Evolutionary conservation across 2,888 invertebrate genomes (phyloP), one percentile per base, ranked within the genome.

Genomic region (Quadriops clusia): DNA sequence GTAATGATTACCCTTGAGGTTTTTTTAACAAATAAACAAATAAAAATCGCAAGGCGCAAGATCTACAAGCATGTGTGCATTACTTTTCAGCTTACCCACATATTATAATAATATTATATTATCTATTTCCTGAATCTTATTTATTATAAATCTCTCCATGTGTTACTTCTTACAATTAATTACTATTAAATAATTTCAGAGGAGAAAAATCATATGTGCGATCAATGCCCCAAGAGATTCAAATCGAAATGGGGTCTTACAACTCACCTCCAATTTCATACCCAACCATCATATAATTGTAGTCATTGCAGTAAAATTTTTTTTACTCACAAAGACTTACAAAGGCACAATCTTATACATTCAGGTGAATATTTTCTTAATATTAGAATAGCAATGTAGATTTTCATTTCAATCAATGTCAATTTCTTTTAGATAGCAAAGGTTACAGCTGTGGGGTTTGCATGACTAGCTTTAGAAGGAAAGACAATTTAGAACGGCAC

Each of bases 401-500:
- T 33, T 13, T 17, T 28, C n/a, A 22, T 11, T 25, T 20, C 10
- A 22, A 17, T n/a, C 13, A 6, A 22, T 22, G 12, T 13, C 32
- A 12, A 35, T 37, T 47, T 30, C 33, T 60, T 58, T 28, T 51
- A 79, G 82, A 74, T 49, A 65, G 66, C 3, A 74, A 77, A 45
- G 75, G 74, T 3, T 85, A 72, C 49, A 70, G 70, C 11, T 86
- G 86, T 52, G 68, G 67, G 38, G 65, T 76, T 14, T 86, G 86
- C 55, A 67, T 68, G 18, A 73, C 75, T 5, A 68, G 68, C 21
- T 84, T 84, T 50, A 64, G 77, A 23, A 65, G 86, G 35, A 81
- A 78, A 51, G 86, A 86, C 53, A 86, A 85, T 52, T 64, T 85
- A 36, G 70, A 73, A 36, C 68, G 85, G 0, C 85, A 85, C 54